Percentiles rank a stretch among this genome's conserved stretches.
Conservation (phyloP, 2,113 vertebrate genomes). For the Muntiacus reevesi region DNA sequence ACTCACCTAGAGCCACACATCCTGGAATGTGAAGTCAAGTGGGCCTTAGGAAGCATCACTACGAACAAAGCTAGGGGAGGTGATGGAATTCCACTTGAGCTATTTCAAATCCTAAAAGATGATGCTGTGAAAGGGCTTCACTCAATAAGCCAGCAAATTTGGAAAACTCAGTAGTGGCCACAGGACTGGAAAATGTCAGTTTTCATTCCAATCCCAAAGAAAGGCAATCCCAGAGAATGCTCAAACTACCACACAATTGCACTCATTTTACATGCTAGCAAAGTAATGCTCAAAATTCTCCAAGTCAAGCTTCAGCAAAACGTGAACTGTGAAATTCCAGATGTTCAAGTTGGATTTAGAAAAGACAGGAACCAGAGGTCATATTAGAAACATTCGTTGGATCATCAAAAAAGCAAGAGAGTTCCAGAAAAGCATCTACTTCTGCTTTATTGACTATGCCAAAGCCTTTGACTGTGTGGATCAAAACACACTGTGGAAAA, state of each 20-base stretch:
- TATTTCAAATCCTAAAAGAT: not conserved
- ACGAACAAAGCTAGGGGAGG: not conserved
- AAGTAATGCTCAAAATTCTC: not conserved
- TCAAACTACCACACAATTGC: rapidly evolving
- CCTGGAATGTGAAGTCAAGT: rapidly evolving
- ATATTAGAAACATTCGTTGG: not conserved
- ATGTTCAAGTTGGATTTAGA: not conserved
- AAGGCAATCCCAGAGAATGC: not conserved
- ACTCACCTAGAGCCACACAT: not conserved
- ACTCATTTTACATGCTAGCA: not conserved
- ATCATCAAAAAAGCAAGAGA: not conserved
- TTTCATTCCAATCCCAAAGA: not conserved
- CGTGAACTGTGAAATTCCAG: rapidly evolving
- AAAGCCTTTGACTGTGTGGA: not conserved
- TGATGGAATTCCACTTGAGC: not conserved
- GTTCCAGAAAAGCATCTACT: not conserved
- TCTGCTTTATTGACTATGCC: not conserved
- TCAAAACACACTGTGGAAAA: not conserved
- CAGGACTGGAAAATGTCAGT: not conserved
- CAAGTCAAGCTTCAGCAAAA: not conserved
- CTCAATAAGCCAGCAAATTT: not conserved
- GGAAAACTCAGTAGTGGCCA: not conserved
- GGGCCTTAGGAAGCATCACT: not conserved
- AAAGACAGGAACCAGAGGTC: not conserved
- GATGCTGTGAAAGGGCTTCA: not conserved